Base-by-base conservation (phyloP, 2,797 vertebrate genomes). In the Huso huso region DNA sequence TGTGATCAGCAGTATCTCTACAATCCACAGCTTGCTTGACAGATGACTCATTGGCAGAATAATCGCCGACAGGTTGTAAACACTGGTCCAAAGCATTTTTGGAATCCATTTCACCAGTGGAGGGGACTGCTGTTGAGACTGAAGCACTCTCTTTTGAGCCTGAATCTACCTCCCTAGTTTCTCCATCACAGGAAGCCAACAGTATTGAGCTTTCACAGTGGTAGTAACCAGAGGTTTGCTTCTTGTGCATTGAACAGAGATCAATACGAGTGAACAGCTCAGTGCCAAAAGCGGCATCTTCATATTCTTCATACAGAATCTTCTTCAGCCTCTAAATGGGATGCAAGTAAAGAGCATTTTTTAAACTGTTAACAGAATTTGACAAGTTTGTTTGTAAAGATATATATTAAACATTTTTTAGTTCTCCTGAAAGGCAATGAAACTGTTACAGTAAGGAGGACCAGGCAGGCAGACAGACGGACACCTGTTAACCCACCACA, bases 161-260 rank as follows among this genome's bases (percentile, higher is more conserved):
- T 37, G 37, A 37, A 37, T 5, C 37, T 37, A 37, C 37, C 37
- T 37, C 55, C 55, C 1, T 6, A n/a, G 68, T 61, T 67, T 74
- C 66, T 3, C 1, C 61, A 51, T 8, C 13, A 0, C 6, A 3
- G 10, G 60, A 60, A 10, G 49, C 63, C 71, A 82, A 58, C 1
- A 63, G n/a, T 55, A 78, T 69, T 11, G 76, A 82, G 12, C 63
- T 77, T 53, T 82, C 79, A 0, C 75, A 81, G 0, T 72, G 60
- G 49, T 78, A 78, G 18, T 74, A 84, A 37, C 75, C 79, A 37
- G 37, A 37, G n/a, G 53, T 6, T n/a, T 79, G 73, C 69, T 83
- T 79, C 64, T 82, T 80, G 12, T 51, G 77, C 79, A 82, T 80
- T 51, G 81, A 78, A 7, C 80, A 84, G 15, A 85, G 80, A 69